Percentiles rank a stretch among this genome's conserved stretches.
These are phyloP conservation scores for Bombus waltoni DNA, from an alignment of 1,140 invertebrate species.

Conservation along the genomic window DNA sequence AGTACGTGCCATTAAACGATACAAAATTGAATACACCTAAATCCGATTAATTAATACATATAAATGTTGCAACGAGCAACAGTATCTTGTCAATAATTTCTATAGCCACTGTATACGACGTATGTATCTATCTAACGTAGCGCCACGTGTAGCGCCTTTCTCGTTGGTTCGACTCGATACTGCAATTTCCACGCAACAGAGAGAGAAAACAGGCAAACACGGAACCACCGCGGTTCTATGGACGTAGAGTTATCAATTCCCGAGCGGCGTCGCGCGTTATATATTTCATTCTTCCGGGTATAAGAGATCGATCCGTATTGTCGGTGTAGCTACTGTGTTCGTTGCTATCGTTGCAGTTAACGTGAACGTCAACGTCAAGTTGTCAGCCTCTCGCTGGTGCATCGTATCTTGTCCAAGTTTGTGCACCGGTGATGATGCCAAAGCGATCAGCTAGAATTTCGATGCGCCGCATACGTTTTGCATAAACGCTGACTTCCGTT, in stretches of 20 bases:
- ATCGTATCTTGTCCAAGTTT: neutral
- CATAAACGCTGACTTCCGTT: constrained; percentile 25
- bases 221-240: neutral
- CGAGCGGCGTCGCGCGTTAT: constrained; percentile 11
- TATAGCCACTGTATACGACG: too few species aligned
- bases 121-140: too few species aligned
- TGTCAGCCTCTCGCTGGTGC: neutral
- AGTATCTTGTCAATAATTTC: too few species aligned
- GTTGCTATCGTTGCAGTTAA: constrained; percentile 6
- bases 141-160: neutral
- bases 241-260: constrained; percentile 36
- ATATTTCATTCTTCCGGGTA: constrained; percentile 49
- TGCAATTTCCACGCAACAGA: neutral
- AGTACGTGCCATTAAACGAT: too few species aligned
- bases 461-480: neutral
- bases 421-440: neutral
- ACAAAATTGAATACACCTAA: too few species aligned
- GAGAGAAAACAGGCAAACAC: neutral
- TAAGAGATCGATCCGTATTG: constrained; percentile 45
- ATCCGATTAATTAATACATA: too few species aligned
- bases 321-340: neutral
- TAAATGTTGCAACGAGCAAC: neutral
- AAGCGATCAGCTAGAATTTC: constrained; percentile 40
- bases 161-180: too few species aligned
- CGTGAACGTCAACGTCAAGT: constrained; percentile 29